Evolutionary conservation across 2,797 vertebrate genomes (phyloP).

Genomic region (Mus spretus): DNA sequence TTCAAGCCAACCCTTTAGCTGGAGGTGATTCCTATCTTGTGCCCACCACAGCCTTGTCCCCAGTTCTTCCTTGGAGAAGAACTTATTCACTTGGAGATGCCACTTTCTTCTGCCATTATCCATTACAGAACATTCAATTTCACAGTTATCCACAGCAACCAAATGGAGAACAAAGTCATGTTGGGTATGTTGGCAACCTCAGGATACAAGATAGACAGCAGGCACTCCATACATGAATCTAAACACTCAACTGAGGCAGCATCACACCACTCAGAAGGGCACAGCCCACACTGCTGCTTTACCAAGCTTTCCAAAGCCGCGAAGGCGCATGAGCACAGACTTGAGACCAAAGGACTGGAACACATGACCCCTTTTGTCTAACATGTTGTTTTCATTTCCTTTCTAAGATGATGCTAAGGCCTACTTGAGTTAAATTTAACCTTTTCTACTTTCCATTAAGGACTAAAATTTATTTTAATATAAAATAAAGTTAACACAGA

Average conservation of each 20-base stretch:
- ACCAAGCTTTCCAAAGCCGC: neutral
- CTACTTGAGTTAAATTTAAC: neutral
- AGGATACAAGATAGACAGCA: neutral
- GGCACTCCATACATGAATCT: neutral
- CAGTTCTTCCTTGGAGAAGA: neutral
- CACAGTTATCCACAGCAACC: neutral
- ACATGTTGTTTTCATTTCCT: neutral
- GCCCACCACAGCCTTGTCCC: too few species aligned
- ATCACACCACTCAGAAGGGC: neutral
- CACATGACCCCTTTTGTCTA: neutral
- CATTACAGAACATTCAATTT: neutral
- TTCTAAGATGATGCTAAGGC: neutral
- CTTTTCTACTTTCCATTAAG: neutral
- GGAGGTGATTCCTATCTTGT: neutral
- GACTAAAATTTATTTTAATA: neutral
- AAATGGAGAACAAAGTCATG: too few species aligned
- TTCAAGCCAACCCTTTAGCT: constrained; percentile 62
- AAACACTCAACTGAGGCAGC: neutral
- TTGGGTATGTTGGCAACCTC: neutral
- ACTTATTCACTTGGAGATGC: neutral
- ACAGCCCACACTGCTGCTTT: neutral
- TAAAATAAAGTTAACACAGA: constrained; percentile 18
- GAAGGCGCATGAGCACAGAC: neutral
- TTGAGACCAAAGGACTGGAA: constrained; percentile 37
- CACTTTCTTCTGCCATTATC: neutral